phyloP scores from a whole-genome alignment of 2,888 invertebrate species.

The Gymnosoma rotundatum region DNA sequence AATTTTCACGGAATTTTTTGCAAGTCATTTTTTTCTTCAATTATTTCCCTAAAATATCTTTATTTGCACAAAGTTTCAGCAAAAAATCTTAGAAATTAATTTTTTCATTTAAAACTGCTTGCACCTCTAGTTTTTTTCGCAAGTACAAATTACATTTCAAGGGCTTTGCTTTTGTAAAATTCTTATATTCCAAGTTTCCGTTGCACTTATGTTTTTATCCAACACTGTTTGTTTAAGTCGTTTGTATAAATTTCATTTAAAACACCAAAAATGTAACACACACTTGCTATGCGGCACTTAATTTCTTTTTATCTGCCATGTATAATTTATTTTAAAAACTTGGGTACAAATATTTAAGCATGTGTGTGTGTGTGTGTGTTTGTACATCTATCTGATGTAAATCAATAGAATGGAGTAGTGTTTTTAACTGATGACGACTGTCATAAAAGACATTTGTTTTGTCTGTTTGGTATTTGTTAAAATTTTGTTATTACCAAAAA shows the following conservation, averaged over 20 bases:
- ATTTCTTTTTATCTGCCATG: not conserved
- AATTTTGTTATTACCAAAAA: slow-evolving; percentile 20
- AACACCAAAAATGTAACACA: slow-evolving; percentile 45
- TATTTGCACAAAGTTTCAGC: too few relatives aligned
- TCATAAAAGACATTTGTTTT: slow-evolving; percentile 66
- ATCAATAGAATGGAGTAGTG: slow-evolving; percentile 54
- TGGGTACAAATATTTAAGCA: not conserved
- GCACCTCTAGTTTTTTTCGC: too few relatives aligned
- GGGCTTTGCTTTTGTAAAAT: not conserved
- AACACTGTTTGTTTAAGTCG: slow-evolving; percentile 31
- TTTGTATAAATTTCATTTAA: slow-evolving; percentile 19
- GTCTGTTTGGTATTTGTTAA: slow-evolving; percentile 30
- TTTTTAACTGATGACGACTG: slow-evolving; percentile 66
- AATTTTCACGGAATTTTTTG: too few relatives aligned
- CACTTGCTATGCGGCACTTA: slow-evolving; percentile 24
- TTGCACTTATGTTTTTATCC: not conserved
- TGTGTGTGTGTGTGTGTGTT: not conserved
- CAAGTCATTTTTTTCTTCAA: too few relatives aligned
- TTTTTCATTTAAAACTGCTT: too few relatives aligned
- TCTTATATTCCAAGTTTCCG: not conserved
- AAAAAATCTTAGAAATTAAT: too few relatives aligned
- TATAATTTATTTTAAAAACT: not conserved
- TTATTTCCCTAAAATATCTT: too few relatives aligned
- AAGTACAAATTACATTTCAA: too few relatives aligned
- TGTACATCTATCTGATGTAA: slow-evolving; percentile 26